Evolutionary conservation across 1,140 invertebrate genomes (phyloP), one percentile per base, ranked within the genome.

Genomic region (Anastrepha ludens): DNA sequence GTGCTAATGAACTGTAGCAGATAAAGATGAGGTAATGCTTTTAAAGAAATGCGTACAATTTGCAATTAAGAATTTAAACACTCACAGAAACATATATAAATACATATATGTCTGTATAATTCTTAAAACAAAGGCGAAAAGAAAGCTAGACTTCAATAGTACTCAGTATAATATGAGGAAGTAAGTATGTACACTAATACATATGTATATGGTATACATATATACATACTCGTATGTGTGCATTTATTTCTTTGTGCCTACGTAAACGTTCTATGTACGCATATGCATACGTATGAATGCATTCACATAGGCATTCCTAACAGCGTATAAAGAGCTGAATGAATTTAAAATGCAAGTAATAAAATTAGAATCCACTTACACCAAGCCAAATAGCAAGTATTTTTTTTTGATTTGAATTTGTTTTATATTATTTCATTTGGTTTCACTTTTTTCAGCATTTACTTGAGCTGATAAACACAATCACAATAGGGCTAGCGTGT

Each of bases 1-100:
- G 67, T 74, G 67, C 67, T 74, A 74, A 74, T 74, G 67, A 74
- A 74, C 67, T 74, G 13, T 47, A 41, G 39, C 39, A 74, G 67
- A 74, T 74, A 74, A 74, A 74, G 41, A 74, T 74, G 67, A 74
- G 67, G 67, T 74, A 74, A 74, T 74, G 67, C 39, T 74, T 74
- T 2, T 70, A 47, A 74, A 65, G 44, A 74, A 74, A 9, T 47
- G 67, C 67, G 67, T 74, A n/a, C 41, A 44, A 15, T 47, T 74
- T 41, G 41, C 41, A n/a, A 47, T 74, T 74, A 47, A n/a, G 41
- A 62, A 62, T 8, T 13, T 58, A 58, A 8, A 13, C 13, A 58
- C 13, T 58, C 7, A 58, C 55, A 58, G 7, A 58, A 7, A 58
- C 55, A 58, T 58, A 58, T 13, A 58, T 13, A 58, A 8, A 58